These are phyloP conservation scores for Epinephelus moara DNA, from an alignment of 2,113 vertebrate species.

Conservation along the genomic window DNA sequence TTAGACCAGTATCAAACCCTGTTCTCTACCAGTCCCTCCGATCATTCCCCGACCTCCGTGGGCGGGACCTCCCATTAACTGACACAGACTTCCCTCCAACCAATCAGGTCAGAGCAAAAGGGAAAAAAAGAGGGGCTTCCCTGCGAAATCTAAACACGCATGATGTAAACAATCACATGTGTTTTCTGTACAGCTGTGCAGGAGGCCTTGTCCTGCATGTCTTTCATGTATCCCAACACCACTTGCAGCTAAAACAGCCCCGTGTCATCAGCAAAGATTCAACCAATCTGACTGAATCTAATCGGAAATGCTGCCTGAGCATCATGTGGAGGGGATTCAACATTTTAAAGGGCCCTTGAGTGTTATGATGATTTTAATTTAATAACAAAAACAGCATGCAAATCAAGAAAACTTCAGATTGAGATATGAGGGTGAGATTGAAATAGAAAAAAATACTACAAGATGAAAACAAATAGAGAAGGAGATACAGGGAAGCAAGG, in stretches of 20 bases:
- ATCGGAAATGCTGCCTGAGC: conserved; percentile 8
- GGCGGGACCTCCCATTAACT: conserved; percentile 14
- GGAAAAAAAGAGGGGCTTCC: conserved; percentile 30
- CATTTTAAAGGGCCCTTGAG: neutral
- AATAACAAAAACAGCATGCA: neutral
- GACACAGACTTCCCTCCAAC: conserved; percentile 19
- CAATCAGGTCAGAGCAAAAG: conserved; percentile 47
- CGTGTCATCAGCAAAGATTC: neutral
- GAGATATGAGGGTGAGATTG: neutral
- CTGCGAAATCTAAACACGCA: conserved; percentile 50
- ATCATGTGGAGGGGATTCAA: conserved; percentile 20
- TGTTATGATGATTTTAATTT: neutral
- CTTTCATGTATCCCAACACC: neutral
- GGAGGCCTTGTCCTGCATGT: neutral
- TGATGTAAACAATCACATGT: conserved; percentile 63
- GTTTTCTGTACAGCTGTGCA: conserved; percentile 42
- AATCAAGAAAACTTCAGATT: neutral
- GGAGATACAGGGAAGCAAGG: conserved; percentile 33
- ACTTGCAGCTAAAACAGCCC: neutral
- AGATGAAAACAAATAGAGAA: neutral
- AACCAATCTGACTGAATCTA: conserved; percentile 1
- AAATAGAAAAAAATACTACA: neutral
- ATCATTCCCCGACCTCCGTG: conserved; percentile 42
- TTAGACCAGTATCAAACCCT: neutral
- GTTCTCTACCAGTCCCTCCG: conserved; percentile 9